Evolutionary conservation across 2,113 vertebrate genomes (phyloP).

Genomic region (Chamaetylas fuelleborni): DNA sequence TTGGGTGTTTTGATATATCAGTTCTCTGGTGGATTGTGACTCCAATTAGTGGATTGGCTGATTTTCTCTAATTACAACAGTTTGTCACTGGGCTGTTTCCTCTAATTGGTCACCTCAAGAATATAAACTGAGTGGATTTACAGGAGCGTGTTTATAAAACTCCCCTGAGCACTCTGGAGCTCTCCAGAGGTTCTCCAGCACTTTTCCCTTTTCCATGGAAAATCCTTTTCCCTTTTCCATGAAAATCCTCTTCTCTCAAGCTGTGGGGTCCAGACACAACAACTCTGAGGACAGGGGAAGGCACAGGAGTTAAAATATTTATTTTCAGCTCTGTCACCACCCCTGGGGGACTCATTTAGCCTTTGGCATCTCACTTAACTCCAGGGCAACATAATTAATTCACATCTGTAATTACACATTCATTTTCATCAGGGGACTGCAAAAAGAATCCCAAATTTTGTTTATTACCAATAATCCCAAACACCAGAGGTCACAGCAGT

Average conservation of each 20-base stretch:
- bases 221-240: not conserved
- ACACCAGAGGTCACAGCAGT: not conserved
- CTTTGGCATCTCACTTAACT: conserved; percentile 3
- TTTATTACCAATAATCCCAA: not conserved
- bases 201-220: not conserved
- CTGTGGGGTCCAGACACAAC: not conserved
- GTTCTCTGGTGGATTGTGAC: not conserved
- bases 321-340: not conserved
- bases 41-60: conserved; percentile 26
- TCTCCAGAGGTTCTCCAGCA: not conserved
- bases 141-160: not conserved
- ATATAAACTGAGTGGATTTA: not conserved
- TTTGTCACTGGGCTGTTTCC: conserved; percentile 8
- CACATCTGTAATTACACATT: not conserved
- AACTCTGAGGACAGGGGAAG: not conserved
- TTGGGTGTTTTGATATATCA: not conserved
- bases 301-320: not conserved
- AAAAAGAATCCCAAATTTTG: not conserved
- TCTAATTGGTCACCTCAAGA: not conserved
- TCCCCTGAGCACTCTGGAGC: not conserved
- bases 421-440: not conserved
- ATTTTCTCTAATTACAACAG: conserved; percentile 47
- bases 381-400: not conserved
- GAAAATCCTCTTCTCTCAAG: not conserved
- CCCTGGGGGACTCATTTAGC: not conserved